Evolutionary conservation across 2,797 vertebrate species (phyloP).

Genomic region (Urocyon cinereoargenteus): DNA sequence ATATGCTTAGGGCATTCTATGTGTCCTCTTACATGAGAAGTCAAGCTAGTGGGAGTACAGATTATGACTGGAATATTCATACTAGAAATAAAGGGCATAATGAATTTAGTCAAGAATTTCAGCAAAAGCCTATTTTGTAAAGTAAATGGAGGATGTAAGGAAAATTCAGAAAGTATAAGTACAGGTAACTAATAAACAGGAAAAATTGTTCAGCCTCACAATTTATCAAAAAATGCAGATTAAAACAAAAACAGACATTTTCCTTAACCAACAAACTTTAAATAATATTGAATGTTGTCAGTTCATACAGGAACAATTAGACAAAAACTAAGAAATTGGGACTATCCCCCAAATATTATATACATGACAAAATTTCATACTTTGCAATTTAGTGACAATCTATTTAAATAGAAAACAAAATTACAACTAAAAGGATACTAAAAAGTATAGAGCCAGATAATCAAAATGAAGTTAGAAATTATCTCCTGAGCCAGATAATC

Average conservation of each 20-base stretch:
- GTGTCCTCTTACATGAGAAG: not conserved
- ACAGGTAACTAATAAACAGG: not conserved
- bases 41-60: not conserved
- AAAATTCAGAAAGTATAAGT: conserved; percentile 4
- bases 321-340: not conserved
- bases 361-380: not conserved
- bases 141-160: not conserved
- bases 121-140: not conserved
- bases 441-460: not conserved
- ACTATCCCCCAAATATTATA: not conserved
- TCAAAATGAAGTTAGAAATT: not conserved
- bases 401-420: not conserved
- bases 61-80: not conserved
- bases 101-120: not conserved
- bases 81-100: not conserved
- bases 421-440: not conserved
- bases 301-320: not conserved
- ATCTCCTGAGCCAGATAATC: not conserved
- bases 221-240: not conserved
- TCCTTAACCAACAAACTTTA: not conserved
- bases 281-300: not conserved
- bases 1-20: not conserved
- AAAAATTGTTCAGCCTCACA: not conserved
- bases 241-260: not conserved
- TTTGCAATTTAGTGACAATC: conserved; percentile 15